Base-by-base conservation (phyloP, 35 echinoderm and acorn worm species). In the Heliocidaris erythrogramma region DNA sequence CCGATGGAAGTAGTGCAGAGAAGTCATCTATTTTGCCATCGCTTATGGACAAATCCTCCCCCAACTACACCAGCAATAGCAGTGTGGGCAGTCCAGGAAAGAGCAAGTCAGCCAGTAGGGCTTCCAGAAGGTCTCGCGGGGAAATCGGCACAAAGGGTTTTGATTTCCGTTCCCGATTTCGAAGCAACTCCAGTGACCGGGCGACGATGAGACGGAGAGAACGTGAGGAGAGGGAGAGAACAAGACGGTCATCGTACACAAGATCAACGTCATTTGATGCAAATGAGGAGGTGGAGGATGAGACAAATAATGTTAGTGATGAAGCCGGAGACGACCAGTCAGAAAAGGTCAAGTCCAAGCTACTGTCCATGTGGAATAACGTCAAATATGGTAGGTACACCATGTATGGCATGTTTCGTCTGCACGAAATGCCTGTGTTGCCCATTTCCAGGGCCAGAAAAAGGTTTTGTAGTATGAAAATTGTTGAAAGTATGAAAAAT, bases 351-450 rank as follows among this genome's bases (percentile, higher is more conserved):
- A 99, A 99, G 71, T 88, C 94, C 84, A 99, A 96, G 95, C 71
- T 99, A 60, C 88, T 99, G 90, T 96, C 98, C 31, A 95, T 99
- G 96, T 99, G 98, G 98, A 99, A 99, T 92, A 99, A 99, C 95
- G 92, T 99, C 42, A 99, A 97, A 92, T 99, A 99, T 99, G 98
- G 98, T 99, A 96, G 94, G 96, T 85, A 31, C n/a, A 0, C 18
- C 11, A 2, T 17, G 16, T 89, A 31, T 42, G 0, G 47, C 11
- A 2, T 17, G 16, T 89, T 48, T 47, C 29, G 5, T 56, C 52
- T 56, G 1, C 52, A 56, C 13, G 52, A 13, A 52, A 52, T 52
- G 49, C 7, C 10, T 56, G 5, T 42, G 52, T 56, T 9, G 52
- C 52, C 52, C 10, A 56, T 56, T 56, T 56, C 11, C 52, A 56